A percentile compares a stretch with the other conserved stretches of the same genome.
phyloP scores from a whole-genome alignment of 2,113 vertebrate species.

The Anthoscopus minutus region DNA sequence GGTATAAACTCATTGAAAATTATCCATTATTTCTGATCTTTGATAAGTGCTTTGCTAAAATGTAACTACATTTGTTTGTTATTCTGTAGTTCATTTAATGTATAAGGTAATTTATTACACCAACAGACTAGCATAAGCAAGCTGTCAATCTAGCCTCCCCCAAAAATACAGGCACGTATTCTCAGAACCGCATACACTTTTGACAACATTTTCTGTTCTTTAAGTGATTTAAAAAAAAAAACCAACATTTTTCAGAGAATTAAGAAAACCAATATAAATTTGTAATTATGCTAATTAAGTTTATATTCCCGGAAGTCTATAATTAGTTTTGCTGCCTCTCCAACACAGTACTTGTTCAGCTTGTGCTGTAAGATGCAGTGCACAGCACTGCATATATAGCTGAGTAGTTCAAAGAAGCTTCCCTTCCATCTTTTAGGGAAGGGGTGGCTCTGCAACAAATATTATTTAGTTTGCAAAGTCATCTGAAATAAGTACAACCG shows the following conservation, averaged over 20 bases:
- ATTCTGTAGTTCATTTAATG: not conserved
- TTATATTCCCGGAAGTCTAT: not conserved
- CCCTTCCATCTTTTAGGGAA: not conserved
- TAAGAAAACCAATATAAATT: not conserved
- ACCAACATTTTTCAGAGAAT: not conserved
- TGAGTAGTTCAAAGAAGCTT: not conserved
- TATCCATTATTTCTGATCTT: not conserved
- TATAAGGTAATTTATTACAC: not conserved
- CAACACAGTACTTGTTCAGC: not conserved
- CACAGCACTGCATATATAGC: not conserved
- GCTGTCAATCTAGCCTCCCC: not conserved
- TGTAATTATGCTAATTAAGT: not conserved
- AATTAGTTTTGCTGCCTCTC: constrained; percentile 2
- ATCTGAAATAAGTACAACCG: not conserved
- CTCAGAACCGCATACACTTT: not conserved
- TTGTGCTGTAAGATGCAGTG: not conserved
- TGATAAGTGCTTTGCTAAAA: not conserved
- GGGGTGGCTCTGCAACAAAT: not conserved
- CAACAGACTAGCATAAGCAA: not conserved
- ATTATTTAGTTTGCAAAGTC: not conserved
- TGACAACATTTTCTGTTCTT: not conserved
- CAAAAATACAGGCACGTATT: not conserved
- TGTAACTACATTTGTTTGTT: not conserved
- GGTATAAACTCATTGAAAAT: not conserved
- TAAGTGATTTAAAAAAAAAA: not conserved